A percentile compares a stretch with the other conserved stretches of the same genome.
phyloP scores from a whole-genome alignment of 2,113 vertebrate genomes.

The Lophochroa leadbeateri region DNA sequence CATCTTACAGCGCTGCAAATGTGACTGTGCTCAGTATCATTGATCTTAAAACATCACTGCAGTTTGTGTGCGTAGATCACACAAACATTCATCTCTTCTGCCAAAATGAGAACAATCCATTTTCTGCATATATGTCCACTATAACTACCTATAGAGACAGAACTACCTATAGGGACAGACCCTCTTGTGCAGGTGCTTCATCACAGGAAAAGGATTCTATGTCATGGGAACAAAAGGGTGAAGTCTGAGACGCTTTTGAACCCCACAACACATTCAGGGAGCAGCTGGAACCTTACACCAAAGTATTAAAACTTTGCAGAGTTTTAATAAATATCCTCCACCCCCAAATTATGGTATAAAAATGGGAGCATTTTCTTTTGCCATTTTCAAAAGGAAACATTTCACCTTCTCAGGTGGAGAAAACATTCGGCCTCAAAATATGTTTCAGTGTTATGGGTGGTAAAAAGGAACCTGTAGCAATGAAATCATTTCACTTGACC shows the following conservation, averaged over 20 bases:
- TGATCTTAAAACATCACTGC: not conserved
- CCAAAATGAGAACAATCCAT: not conserved
- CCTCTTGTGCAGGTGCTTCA: not conserved
- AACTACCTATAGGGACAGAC: not conserved
- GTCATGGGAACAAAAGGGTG: not conserved
- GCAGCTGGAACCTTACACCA: not conserved
- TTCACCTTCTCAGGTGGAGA: not conserved
- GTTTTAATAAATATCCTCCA: not conserved
- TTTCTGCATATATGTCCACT: not conserved
- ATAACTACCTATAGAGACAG: not conserved
- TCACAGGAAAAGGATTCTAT: not conserved
- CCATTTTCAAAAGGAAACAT: not conserved
- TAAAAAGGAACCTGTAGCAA: not conserved
- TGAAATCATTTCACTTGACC: slow-evolving; percentile 9
- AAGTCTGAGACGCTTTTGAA: not conserved
- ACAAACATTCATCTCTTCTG: not conserved
- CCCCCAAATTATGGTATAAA: not conserved
- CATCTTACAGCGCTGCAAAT: not conserved
- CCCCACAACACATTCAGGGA: not conserved
- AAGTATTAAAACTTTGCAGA: not conserved
- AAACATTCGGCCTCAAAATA: not conserved
- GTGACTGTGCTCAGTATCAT: not conserved
- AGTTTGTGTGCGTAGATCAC: not conserved
- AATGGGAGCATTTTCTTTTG: not conserved
- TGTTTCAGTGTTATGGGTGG: not conserved